Base-by-base conservation (phyloP, 2,888 invertebrate species). In the Perizoma affinitatum region DNA sequence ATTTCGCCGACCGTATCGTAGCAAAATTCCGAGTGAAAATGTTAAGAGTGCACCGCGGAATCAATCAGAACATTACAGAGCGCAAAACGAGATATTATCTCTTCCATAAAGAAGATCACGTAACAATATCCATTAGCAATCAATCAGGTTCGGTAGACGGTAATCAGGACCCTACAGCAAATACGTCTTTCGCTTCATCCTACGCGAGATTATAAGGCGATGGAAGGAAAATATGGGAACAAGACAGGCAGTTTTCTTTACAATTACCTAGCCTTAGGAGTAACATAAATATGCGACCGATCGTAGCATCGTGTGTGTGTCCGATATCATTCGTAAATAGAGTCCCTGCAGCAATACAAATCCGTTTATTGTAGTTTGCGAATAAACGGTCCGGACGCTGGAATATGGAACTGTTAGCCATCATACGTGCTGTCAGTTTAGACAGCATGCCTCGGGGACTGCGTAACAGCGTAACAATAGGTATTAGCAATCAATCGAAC, bases 401-500 rank as follows among this genome's bases (percentile, higher is more conserved):
- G 80, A 81, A 81, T 82, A 82, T 82, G 72, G 78, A 77, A 76
- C 71, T 82, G 77, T 75, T 70, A 70, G 78, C 74, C 73, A 80
- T 85, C 84, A 84, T 84, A 82, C 80, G 74, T 73, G 75, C 76
- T 82, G 86, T 83, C 83, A 79, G 62, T 51, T 51, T 50, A 65
- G 74, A 75, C 76, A 67, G 73, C 68, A 67, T 62, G 83, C 84
- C 84, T 66, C 73, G 65, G 77, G 87, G 77, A 73, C 86, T 81
- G 81, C 79, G 82, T 84, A 86, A 84, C 80, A 79, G 78, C 79
- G 75, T 86, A 89, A 88, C 87, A 85, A 88, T 87, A 83, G 85
- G 84, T 81, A 87, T 89, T 88, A 84, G 86, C 88, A 88, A 89
- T 90, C 90, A 89, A 90, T 90, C 87, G 83, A 58, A 62, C 47